Evolutionary conservation across 1,140 invertebrate species (phyloP).

Genomic region (Drosophila carrolli): DNA sequence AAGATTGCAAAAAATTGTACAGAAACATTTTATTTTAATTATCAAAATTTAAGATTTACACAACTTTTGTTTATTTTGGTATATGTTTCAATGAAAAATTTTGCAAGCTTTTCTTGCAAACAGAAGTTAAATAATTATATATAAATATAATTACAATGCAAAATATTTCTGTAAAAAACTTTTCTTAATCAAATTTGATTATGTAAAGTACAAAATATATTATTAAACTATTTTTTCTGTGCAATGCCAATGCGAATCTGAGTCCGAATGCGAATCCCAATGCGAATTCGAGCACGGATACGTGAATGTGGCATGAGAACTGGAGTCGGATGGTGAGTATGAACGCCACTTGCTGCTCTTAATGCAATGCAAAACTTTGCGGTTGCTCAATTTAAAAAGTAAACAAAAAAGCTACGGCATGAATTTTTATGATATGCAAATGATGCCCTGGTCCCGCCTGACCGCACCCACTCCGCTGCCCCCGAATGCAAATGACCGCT

Average conservation of each 20-base stretch:
- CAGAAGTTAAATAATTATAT: too few species aligned
- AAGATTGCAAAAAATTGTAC: too few species aligned
- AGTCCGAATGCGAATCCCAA: constrained; percentile 23
- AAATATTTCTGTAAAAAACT: too few species aligned
- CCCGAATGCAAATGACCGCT: constrained; percentile 37
- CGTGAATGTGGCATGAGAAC: constrained; percentile 20
- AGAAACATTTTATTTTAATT: too few species aligned
- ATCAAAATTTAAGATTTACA: too few species aligned
- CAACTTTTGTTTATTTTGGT: too few species aligned
- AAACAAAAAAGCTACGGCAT: constrained; percentile 75
- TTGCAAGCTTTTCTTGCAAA: too few species aligned
- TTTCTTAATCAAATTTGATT: not conserved
- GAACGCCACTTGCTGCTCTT: constrained; percentile 54
- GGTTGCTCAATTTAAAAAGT: constrained; percentile 81
- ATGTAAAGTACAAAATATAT: not conserved
- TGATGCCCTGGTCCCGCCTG: constrained; percentile 24
- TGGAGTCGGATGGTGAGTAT: constrained; percentile 1
- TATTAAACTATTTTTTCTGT: constrained; percentile 5
- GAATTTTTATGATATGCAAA: constrained; percentile 83
- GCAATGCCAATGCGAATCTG: constrained; percentile 21
- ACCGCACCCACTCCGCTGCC: constrained; percentile 15
- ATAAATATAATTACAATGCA: too few species aligned
- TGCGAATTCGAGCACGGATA: constrained; percentile 14
- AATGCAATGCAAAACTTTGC: constrained; percentile 80
- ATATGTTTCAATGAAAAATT: too few species aligned